Conservation (phyloP, 92 coral and sea anemone genomes). For the Heteractis magnifica region DNA sequence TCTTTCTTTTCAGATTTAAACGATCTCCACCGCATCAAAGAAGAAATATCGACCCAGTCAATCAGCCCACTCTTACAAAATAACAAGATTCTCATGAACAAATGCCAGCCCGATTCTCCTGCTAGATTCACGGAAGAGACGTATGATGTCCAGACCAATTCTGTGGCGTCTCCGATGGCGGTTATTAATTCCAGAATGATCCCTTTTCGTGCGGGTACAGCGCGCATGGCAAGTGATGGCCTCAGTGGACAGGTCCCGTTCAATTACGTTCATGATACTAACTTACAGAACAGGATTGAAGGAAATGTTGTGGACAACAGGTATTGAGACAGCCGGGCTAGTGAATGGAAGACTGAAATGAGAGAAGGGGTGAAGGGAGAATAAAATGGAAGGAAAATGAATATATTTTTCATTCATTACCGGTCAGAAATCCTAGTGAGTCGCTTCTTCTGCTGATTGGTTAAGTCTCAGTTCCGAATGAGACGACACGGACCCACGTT, state of each 20-base stretch:
- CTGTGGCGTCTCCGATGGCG: background rate
- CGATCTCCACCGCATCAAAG: constrained; percentile 12
- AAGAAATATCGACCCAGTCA: background rate
- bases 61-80: background rate
- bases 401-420: too few relatives aligned
- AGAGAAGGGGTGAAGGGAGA: too few relatives aligned
- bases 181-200: background rate
- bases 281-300: background rate
- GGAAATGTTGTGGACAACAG: background rate
- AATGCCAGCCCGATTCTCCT: constrained; percentile 17
- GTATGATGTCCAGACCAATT: background rate
- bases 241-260: background rate
- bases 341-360: too few relatives aligned
- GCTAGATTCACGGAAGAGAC: background rate
- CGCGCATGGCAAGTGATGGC: constrained; percentile 2
- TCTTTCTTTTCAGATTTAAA: background rate
- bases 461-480: too few relatives aligned
- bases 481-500: too few relatives aligned
- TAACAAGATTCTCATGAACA: background rate
- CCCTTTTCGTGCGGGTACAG: background rate
- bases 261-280: background rate
- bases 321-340: background rate
- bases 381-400: too few relatives aligned
- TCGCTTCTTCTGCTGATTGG: too few relatives aligned
- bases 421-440: too few relatives aligned